Evolutionary conservation across 2,888 invertebrate genomes (phyloP), one percentile per base, ranked within the genome.

Genomic region (Lomographa bimaculata): DNA sequence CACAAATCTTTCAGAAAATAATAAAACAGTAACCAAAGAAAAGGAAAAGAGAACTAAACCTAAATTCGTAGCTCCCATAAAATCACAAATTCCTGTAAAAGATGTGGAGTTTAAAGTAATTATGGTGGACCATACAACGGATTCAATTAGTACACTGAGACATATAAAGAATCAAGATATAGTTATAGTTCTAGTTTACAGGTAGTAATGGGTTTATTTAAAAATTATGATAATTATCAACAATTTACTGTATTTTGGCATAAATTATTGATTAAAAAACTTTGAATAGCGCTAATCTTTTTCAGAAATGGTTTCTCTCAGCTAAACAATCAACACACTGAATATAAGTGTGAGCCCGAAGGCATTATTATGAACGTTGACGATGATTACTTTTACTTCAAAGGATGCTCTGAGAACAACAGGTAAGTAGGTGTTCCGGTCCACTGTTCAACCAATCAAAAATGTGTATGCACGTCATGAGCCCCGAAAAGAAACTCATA

Each of bases 221-320:
- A n/a, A n/a, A n/a, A n/a, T n/a, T n/a, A n/a, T n/a, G n/a, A n/a
- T n/a, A n/a, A n/a, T n/a, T n/a, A n/a, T n/a, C n/a, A n/a, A n/a
- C n/a, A n/a, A n/a, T n/a, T n/a, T n/a, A n/a, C n/a, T n/a, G n/a
- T n/a, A n/a, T n/a, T n/a, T n/a, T n/a, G n/a, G n/a, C n/a, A n/a
- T n/a, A n/a, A n/a, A n/a, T n/a, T n/a, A n/a, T n/a, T n/a, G n/a
- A n/a, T n/a, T n/a, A n/a, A n/a, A n/a, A n/a, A n/a, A n/a, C n/a
- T n/a, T n/a, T n/a, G n/a, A n/a, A n/a, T n/a, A n/a, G n/a, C n/a
- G n/a, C n/a, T n/a, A n/a, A n/a, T n/a, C n/a, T n/a, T 50, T 68
- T 58, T 4, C 60, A 89, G 87, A 32, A 83, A 86, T 50, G 82
- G 79, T 7, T 84, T 72, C 55, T 73, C 68, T 46, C 86, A 89